These are phyloP conservation scores for Campaea margaritaria DNA, from an alignment of 2,888 invertebrate species.

Conservation along the genomic window DNA sequence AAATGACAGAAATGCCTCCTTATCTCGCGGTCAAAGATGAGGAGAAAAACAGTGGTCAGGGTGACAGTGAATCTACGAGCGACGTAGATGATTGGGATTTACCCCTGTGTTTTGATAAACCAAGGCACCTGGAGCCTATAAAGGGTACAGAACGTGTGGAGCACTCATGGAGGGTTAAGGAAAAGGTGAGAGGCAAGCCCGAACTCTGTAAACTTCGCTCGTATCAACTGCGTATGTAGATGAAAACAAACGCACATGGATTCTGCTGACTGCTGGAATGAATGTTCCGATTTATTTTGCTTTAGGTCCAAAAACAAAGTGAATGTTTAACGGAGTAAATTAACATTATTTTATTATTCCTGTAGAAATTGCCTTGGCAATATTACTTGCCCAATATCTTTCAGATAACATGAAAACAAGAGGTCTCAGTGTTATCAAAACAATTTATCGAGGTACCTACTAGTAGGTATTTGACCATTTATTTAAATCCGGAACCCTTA, in stretches of 20 bases:
- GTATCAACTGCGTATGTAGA: conserved; percentile 59
- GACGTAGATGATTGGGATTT: conserved; percentile 88
- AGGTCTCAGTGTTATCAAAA: neutral
- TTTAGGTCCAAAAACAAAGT: neutral
- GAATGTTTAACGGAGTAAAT: no score
- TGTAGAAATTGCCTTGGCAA: neutral
- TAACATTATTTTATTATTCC: no score
- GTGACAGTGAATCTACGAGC: conserved; percentile 73
- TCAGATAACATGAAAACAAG: conserved; percentile 14
- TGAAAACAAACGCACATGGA: conserved; percentile 80
- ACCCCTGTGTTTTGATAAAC: conserved; percentile 89
- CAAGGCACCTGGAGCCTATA: conserved; percentile 83
- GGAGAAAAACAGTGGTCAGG: conserved; percentile 72
- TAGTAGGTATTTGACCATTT: neutral
- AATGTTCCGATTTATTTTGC: no score
- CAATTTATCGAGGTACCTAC: neutral
- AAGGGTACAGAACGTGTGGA: conserved; percentile 87
- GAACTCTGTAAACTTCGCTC: conserved; percentile 37
- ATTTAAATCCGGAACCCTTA: neutral
- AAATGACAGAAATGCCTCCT: conserved; percentile 84
- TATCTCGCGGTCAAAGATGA: conserved; percentile 79
- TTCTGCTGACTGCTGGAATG: conserved; percentile 6
- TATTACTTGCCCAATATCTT: conserved; percentile 10
- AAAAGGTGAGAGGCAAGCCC: conserved; percentile 87
- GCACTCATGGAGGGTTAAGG: conserved; percentile 97